Evolutionary conservation across 2,797 vertebrate genomes (phyloP).

Genomic region (Betta splendens): DNA sequence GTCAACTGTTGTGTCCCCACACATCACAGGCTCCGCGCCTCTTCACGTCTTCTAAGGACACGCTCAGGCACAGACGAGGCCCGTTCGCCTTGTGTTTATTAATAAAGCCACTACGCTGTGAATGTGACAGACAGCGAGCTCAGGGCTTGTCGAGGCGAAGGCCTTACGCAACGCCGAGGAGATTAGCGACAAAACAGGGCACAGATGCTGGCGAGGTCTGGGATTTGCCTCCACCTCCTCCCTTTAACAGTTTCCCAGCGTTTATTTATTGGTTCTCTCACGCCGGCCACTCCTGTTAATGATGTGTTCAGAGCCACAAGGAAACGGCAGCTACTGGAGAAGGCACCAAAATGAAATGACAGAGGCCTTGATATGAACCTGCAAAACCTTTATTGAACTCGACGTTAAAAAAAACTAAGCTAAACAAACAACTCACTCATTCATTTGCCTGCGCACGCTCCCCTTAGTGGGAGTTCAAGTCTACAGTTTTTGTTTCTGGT

Average conservation of each 20-base stretch:
- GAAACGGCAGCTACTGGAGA: slow-evolving; percentile 18
- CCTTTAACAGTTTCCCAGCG: slow-evolving; percentile 22
- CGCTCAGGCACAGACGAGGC: slow-evolving; percentile 2
- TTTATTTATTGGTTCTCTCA: slow-evolving; percentile 34
- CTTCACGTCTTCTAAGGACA: not conserved
- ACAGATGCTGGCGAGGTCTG: slow-evolving; percentile 66
- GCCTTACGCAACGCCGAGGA: slow-evolving; percentile 68
- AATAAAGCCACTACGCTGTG: slow-evolving; percentile 17
- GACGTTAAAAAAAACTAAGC: not conserved
- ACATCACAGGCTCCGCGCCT: slow-evolving; percentile 44
- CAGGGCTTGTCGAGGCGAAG: slow-evolving; percentile 48
- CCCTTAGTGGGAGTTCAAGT: not conserved
- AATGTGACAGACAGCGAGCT: slow-evolving; percentile 11
- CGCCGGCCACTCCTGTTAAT: slow-evolving; percentile 39
- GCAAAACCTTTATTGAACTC: not conserved
- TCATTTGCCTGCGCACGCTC: not conserved
- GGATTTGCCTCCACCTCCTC: slow-evolving; percentile 36
- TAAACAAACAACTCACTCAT: not conserved
- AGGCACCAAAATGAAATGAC: slow-evolving; percentile 16
- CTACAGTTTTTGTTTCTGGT: not conserved
- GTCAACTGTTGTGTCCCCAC: slow-evolving; percentile 15
- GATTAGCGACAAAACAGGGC: slow-evolving; percentile 76
- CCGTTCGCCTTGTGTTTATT: slow-evolving; percentile 10
- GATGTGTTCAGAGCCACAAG: slow-evolving; percentile 37
- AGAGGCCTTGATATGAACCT: not conserved